Evolutionary conservation across 2,113 vertebrate species (phyloP).

Genomic region (Sinosuthora webbiana): DNA sequence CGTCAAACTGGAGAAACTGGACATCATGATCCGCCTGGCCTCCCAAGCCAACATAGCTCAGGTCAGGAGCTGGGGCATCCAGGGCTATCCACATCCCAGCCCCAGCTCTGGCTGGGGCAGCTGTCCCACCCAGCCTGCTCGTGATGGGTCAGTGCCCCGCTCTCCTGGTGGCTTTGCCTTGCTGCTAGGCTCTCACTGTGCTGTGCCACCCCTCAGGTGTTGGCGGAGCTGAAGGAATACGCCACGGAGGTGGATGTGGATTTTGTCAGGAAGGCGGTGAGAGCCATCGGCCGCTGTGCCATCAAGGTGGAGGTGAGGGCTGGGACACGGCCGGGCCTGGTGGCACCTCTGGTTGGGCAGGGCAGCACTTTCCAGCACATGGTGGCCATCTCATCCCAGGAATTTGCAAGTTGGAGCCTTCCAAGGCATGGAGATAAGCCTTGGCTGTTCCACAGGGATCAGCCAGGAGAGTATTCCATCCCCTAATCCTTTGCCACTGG

Average conservation of each 20-base stretch:
- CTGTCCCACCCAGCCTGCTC: fast-evolving
- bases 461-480: background rate
- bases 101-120: background rate
- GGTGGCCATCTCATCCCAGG: background rate
- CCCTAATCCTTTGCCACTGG: background rate
- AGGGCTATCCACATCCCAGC: fast-evolving
- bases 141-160: fast-evolving
- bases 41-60: conserved; percentile 98
- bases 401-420: fast-evolving
- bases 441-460: fast-evolving
- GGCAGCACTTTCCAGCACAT: fast-evolving
- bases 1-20: conserved; percentile 97
- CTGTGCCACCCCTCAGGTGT: conserved; percentile 75
- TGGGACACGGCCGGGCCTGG: fast-evolving
- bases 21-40: conserved; percentile 98
- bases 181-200: background rate
- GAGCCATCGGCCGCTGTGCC: conserved; percentile 96
- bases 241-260: conserved; percentile 98
- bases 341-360: background rate
- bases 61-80: conserved; percentile 62
- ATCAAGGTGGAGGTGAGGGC: conserved; percentile 96
- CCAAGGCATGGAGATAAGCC: background rate
- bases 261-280: conserved; percentile 94
- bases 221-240: conserved; percentile 96
- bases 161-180: background rate